Evolutionary conservation across 2,888 invertebrate species (phyloP).

Genomic region (Melanostoma mellinum): DNA sequence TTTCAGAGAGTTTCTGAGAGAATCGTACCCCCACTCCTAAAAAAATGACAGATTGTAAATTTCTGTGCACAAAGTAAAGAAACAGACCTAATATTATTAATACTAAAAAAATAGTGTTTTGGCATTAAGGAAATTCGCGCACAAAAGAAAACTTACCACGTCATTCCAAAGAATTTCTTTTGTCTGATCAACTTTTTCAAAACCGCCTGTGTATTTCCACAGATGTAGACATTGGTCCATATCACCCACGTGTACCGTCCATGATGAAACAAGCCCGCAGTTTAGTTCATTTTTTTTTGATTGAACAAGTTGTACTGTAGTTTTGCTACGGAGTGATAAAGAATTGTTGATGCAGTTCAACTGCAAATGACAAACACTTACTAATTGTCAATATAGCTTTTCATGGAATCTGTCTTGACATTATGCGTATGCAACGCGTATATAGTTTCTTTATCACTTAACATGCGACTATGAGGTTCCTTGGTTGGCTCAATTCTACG

Average conservation of each 20-base stretch:
- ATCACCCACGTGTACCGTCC: conserved; percentile 94
- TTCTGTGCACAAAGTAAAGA: no score
- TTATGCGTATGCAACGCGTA: conserved; percentile 98
- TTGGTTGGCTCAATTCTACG: conserved; percentile 96
- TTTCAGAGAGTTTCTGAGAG: no score
- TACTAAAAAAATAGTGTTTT: no score
- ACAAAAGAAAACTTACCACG: conserved; percentile 82
- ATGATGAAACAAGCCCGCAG: conserved; percentile 95
- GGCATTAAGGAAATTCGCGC: no score
- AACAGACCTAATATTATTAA: no score
- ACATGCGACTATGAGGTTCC: conserved; percentile 97
- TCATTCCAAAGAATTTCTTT: conserved; percentile 87
- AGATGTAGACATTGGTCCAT: conserved; percentile 98
- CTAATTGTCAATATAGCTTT: conserved; percentile 95
- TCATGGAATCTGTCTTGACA: conserved; percentile 93
- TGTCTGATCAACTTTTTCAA: conserved; percentile 91
- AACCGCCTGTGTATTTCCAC: conserved; percentile 97
- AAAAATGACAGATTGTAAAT: no score
- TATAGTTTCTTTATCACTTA: conserved; percentile 97
- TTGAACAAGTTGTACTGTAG: conserved; percentile 89
- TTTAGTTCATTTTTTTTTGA: conserved; percentile 88
- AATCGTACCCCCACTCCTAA: no score
- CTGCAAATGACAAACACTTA: conserved; percentile 83
- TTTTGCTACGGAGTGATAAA: conserved; percentile 84
- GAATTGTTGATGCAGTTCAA: conserved; percentile 30